phyloP scores from a whole-genome alignment of 1,140 invertebrate genomes.

The Euura saliciscinereae region DNA sequence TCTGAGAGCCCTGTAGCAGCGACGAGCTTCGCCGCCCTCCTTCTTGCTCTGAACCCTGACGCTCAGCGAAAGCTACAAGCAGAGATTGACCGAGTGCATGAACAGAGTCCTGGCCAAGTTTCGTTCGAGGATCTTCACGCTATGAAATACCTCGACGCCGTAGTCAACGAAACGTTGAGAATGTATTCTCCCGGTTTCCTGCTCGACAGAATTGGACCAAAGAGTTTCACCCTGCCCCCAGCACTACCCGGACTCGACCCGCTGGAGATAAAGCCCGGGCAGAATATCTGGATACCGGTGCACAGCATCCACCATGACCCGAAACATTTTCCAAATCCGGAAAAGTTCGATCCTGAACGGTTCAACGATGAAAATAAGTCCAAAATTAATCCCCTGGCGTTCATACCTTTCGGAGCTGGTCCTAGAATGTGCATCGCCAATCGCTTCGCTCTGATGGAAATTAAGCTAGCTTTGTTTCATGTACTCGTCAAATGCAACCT shows the following conservation, averaged over 20 bases:
- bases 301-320: conserved; percentile 55
- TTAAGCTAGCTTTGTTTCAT: conserved; percentile 28
- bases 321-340: conserved; percentile 60
- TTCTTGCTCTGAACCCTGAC: conserved; percentile 63
- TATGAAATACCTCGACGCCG: conserved; percentile 52
- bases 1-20: conserved; percentile 67
- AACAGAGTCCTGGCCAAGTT: conserved; percentile 47
- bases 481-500: conserved; percentile 26
- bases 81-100: conserved; percentile 61
- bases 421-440: conserved; percentile 52
- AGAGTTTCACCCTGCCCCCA: conserved; percentile 59
- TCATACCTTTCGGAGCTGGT: conserved; percentile 53
- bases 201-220: conserved; percentile 60
- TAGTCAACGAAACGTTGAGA: conserved; percentile 62
- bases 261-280: conserved; percentile 17
- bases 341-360: conserved; percentile 60
- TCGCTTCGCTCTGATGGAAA: conserved; percentile 31
- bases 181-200: conserved; percentile 62
- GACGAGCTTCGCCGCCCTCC: conserved; percentile 60
- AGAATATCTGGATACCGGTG: conserved; percentile 49
- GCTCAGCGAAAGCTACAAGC: conserved; percentile 63
- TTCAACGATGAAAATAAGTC: conserved; percentile 55
- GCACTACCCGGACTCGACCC: conserved; percentile 35
- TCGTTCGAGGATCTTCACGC: conserved; percentile 52
- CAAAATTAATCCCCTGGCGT: conserved; percentile 38